Percentiles rank a stretch among this genome's conserved stretches.
phyloP scores from a whole-genome alignment of 1,140 invertebrate species.

The Aphelenchoides avenae region DNA sequence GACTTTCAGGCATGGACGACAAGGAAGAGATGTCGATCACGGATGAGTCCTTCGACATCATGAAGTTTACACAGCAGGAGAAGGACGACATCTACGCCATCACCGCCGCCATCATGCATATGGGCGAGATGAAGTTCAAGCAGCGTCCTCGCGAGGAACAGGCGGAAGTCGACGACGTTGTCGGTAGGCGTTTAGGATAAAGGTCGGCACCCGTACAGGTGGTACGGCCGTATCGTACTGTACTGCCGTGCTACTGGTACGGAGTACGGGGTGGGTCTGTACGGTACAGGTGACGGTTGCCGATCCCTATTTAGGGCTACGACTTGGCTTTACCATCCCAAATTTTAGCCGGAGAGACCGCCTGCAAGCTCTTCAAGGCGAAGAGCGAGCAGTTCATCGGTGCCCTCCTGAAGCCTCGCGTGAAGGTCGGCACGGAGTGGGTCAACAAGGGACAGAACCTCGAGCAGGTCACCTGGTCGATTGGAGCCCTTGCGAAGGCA shows the following conservation, averaged over 20 bases:
- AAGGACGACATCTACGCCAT: conserved; percentile 93
- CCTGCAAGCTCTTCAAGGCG: conserved; percentile 65
- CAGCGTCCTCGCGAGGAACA: conserved; percentile 98
- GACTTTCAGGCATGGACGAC: conserved; percentile 68
- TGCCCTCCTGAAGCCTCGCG: conserved; percentile 66
- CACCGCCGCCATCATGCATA: conserved; percentile 94
- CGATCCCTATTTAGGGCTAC: too few relatives aligned
- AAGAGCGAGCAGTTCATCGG: conserved; percentile 64
- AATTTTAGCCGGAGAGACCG: conserved; percentile 52
- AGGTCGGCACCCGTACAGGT: too few relatives aligned
- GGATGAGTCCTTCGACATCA: conserved; percentile 92
- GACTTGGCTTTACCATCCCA: too few relatives aligned
- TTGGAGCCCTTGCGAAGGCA: conserved; percentile 67
- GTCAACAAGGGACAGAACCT: conserved; percentile 70
- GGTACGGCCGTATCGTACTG: too few relatives aligned
- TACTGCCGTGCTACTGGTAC: too few relatives aligned
- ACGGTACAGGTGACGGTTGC: too few relatives aligned
- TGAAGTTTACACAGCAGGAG: conserved; percentile 92
- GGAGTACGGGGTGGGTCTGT: too few relatives aligned
- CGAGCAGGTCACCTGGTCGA: conserved; percentile 69
- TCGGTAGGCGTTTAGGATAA: too few relatives aligned
- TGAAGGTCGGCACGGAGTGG: conserved; percentile 64
- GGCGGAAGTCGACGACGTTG: conserved; percentile 87
- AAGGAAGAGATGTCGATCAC: conserved; percentile 83
- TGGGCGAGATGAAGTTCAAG: conserved; percentile 89